Percentiles rank a stretch among this genome's conserved stretches.
Evolutionary conservation across 2,888 invertebrate species (phyloP).

Genomic region (Nectonema munidae): DNA sequence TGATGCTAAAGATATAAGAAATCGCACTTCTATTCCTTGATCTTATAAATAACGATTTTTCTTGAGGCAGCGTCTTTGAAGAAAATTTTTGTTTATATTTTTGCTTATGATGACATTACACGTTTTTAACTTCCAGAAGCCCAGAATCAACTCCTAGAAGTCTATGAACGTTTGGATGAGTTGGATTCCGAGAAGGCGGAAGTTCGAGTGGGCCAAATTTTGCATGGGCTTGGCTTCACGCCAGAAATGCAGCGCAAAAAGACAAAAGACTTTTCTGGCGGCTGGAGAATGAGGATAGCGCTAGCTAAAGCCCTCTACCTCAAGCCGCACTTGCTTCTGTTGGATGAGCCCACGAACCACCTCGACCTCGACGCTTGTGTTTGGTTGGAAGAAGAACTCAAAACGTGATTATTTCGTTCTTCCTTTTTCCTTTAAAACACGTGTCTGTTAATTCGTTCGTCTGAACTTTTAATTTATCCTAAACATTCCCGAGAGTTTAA

Average conservation of each 20-base stretch:
- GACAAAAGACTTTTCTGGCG: slow-evolving; percentile 36
- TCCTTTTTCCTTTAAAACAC: slow-evolving; percentile 10
- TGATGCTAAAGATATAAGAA: too few relatives aligned
- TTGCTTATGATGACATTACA: neutral
- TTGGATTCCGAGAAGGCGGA: slow-evolving; percentile 79
- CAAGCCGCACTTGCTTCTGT: slow-evolving; percentile 28
- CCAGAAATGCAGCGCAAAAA: slow-evolving; percentile 30
- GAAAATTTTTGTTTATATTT: too few relatives aligned
- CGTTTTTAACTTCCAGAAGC: slow-evolving; percentile 30
- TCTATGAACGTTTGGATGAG: slow-evolving; percentile 84
- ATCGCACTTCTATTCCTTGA: too few relatives aligned
- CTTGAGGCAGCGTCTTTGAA: too few relatives aligned
- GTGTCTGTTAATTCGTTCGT: neutral
- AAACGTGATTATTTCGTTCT: slow-evolving; percentile 31
- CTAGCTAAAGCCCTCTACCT: slow-evolving; percentile 30
- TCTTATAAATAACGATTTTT: too few relatives aligned
- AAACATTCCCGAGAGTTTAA: too few relatives aligned
- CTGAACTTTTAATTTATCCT: too few relatives aligned
- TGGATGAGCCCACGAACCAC: slow-evolving; percentile 32
- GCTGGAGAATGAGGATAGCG: slow-evolving; percentile 34
- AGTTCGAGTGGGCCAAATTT: slow-evolving; percentile 60
- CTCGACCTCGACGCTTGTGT: slow-evolving; percentile 69
- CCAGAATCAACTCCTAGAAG: slow-evolving; percentile 77
- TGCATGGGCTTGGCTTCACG: slow-evolving; percentile 79
- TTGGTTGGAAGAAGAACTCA: slow-evolving; percentile 90